phyloP scores from a whole-genome alignment of 2,888 invertebrate species.

The Amphipyra berbera region DNA sequence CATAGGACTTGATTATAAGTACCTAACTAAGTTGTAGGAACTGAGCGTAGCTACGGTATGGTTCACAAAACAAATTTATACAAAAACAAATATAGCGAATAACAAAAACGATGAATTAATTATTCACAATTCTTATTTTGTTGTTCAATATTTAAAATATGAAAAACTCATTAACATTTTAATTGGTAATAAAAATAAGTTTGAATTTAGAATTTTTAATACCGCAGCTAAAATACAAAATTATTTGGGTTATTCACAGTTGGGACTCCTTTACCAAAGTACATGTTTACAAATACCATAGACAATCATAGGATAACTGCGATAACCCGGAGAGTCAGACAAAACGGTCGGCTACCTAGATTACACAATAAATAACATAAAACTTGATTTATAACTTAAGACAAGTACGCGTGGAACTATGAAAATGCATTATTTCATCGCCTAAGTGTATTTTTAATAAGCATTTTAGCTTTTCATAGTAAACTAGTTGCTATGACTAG shows the following conservation, averaged over 20 bases:
- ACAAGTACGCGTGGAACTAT: constrained; percentile 63
- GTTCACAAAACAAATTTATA: constrained; percentile 22
- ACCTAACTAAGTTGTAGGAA: constrained; percentile 51
- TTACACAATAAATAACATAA: constrained; percentile 62
- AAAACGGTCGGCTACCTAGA: constrained; percentile 35
- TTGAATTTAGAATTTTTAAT: constrained; percentile 7
- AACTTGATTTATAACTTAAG: constrained; percentile 61
- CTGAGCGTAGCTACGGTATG: constrained; percentile 44
- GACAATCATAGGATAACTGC: background rate
- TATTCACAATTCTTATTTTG: constrained; percentile 1
- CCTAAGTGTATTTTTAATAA: constrained; percentile 10
- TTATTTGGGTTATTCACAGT: constrained; percentile 16
- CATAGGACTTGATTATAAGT: constrained; percentile 36
- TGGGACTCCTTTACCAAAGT: constrained; percentile 1
- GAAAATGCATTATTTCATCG: constrained; percentile 60
- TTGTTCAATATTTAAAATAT: background rate
- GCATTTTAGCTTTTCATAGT: constrained; percentile 22
- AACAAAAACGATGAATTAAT: constrained; percentile 1
- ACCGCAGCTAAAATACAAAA: constrained; percentile 39
- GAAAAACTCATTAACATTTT: too few species aligned
- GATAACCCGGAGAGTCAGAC: constrained; percentile 30
- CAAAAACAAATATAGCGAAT: constrained; percentile 11
- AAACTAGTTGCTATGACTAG: constrained; percentile 38
- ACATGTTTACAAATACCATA: constrained; percentile 4
- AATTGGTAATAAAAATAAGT: constrained; percentile 13